Conservation (phyloP, 1,140 invertebrate species). For the Hyles euphorbiae region DNA sequence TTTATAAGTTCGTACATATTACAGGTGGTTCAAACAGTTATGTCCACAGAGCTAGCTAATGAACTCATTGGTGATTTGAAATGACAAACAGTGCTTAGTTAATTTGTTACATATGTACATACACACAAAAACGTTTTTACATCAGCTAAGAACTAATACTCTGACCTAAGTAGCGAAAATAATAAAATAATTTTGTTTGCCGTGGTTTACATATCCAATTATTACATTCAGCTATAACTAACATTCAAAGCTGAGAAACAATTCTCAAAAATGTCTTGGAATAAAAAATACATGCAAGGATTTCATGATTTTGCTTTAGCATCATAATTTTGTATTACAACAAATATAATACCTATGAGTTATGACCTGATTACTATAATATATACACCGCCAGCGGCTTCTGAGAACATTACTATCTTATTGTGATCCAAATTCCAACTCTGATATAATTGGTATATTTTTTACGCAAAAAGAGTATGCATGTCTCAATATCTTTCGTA, state of each 20-base stretch:
- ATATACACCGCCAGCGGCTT: slow-evolving; percentile 53
- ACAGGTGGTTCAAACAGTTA: slow-evolving; percentile 50
- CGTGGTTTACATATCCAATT: background rate
- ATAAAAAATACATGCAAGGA: slow-evolving; percentile 26
- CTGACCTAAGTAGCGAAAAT: slow-evolving; percentile 17
- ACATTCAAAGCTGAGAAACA: slow-evolving; percentile 30
- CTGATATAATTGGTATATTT: background rate
- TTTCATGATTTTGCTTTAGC: slow-evolving; percentile 5
- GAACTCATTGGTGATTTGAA: slow-evolving; percentile 56
- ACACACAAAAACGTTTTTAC: slow-evolving; percentile 35
- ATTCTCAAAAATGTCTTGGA: slow-evolving; percentile 5
- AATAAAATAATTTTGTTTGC: too few species aligned
- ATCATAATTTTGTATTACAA: slow-evolving; percentile 3
- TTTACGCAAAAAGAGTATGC: slow-evolving; percentile 1
- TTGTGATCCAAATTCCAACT: background rate
- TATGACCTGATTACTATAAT: slow-evolving; percentile 22
- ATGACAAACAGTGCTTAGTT: slow-evolving; percentile 52
- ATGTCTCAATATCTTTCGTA: too few species aligned
- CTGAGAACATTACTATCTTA: background rate
- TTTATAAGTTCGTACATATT: slow-evolving; percentile 63
- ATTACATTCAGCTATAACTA: slow-evolving; percentile 18
- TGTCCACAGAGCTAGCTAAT: slow-evolving; percentile 53
- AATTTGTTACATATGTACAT: slow-evolving; percentile 41
- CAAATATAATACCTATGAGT: slow-evolving; percentile 7
- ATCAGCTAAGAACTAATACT: slow-evolving; percentile 28